phyloP scores from a whole-genome alignment of 1,140 invertebrate species.

The Caenorhabditis brenneri region DNA sequence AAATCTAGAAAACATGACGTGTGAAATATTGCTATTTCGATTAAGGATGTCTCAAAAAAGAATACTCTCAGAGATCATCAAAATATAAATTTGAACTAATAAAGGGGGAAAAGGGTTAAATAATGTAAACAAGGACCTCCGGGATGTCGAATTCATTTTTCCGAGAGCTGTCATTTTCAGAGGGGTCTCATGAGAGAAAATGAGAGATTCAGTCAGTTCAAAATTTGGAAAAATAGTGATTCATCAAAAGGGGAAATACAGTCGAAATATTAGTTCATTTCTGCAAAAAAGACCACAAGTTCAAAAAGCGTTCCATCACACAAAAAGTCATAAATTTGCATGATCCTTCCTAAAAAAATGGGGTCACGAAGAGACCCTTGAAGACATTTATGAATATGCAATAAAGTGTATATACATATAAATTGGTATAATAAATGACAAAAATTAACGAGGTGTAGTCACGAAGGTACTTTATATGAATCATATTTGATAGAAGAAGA shows the following conservation, averaged over 20 bases:
- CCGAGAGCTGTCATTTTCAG: neutral
- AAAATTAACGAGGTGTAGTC: neutral
- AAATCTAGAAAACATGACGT: neutral
- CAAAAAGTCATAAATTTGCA: neutral
- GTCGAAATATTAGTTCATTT: no score
- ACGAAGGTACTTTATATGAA: constrained; percentile 1
- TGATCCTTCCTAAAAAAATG: neutral
- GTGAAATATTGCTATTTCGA: no score
- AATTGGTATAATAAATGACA: neutral
- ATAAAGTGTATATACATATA: neutral
- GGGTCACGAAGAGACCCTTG: neutral
- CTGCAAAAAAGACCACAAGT: no score
- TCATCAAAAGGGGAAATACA: no score
- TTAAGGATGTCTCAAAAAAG: no score
- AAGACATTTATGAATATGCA: neutral
- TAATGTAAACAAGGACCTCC: neutral
- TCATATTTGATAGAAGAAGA: neutral
- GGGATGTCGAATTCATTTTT: neutral
- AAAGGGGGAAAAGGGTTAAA: neutral
- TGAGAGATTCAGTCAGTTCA: no score
- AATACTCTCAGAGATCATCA: no score
- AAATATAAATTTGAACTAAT: no score
- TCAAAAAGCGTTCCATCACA: neutral
- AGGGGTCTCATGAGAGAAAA: no score
- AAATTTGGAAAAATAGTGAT: no score